These are phyloP conservation scores for Fissipunctia ypsillon DNA, from an alignment of 2,888 invertebrate genomes.

Conservation along the genomic window DNA sequence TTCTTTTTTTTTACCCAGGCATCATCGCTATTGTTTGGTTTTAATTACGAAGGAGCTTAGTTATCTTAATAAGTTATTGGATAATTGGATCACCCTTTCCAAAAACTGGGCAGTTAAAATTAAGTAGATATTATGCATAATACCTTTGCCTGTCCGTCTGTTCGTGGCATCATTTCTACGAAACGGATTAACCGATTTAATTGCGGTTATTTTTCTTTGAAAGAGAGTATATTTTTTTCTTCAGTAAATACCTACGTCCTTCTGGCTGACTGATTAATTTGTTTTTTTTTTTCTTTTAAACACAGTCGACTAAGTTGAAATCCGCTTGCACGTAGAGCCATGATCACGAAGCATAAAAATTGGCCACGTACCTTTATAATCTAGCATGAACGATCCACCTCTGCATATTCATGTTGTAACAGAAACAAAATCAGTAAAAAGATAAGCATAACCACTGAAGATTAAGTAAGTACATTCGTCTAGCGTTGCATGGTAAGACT, in stretches of 20 bases:
- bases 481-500: slow-evolving; percentile 39
- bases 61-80: no score
- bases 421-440: slow-evolving; percentile 52
- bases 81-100: not conserved
- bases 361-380: slow-evolving; percentile 40
- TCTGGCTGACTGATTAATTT: not conserved
- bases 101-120: not conserved
- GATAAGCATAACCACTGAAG: slow-evolving; percentile 58
- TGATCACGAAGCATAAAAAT: slow-evolving; percentile 20
- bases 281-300: no score
- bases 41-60: no score
- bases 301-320: slow-evolving; percentile 2
- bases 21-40: no score
- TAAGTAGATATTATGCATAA: not conserved
- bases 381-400: slow-evolving; percentile 30
- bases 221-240: not conserved
- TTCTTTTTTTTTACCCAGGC: no score
- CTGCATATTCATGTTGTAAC: slow-evolving; percentile 40
- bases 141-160: not conserved
- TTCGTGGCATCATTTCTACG: not conserved
- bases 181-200: not conserved
- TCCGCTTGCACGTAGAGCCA: not conserved
- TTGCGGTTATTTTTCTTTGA: not conserved
- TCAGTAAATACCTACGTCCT: not conserved
- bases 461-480: slow-evolving; percentile 66